Evolutionary conservation across 2,113 vertebrate genomes (phyloP).

Genomic region (Pontoporia blainvillei): DNA sequence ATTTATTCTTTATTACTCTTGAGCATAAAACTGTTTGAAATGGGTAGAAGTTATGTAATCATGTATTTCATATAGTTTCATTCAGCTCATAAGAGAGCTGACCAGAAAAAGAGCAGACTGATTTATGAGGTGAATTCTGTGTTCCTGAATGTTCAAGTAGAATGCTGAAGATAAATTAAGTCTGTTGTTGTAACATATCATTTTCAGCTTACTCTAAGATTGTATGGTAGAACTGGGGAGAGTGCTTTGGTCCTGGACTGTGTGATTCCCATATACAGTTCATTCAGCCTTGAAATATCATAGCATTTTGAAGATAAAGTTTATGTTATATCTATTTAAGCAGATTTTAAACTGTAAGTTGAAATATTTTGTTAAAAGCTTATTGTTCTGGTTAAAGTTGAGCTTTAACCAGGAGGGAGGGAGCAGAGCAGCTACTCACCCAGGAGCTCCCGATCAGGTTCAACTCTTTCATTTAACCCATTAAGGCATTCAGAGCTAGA

Average conservation of each 20-base stretch:
- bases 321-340: neutral
- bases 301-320: neutral
- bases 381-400: neutral
- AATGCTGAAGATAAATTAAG: neutral
- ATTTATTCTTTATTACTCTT: neutral
- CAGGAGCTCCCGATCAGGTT: neutral
- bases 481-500: neutral
- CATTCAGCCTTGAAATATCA: neutral
- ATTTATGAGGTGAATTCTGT: neutral
- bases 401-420: neutral
- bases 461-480: neutral
- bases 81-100: neutral
- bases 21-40: conserved; percentile 27
- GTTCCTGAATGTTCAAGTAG: neutral
- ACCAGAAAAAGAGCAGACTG: neutral
- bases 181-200: neutral
- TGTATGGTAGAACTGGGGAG: neutral
- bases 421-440: neutral
- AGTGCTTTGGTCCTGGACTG: neutral
- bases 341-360: neutral
- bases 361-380: neutral
- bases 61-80: neutral
- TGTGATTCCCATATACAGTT: neutral
- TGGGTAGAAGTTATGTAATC: neutral
- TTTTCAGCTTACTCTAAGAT: neutral